Conservation (phyloP, 1,140 invertebrate species). For the Dendrolimus kikuchii region DNA sequence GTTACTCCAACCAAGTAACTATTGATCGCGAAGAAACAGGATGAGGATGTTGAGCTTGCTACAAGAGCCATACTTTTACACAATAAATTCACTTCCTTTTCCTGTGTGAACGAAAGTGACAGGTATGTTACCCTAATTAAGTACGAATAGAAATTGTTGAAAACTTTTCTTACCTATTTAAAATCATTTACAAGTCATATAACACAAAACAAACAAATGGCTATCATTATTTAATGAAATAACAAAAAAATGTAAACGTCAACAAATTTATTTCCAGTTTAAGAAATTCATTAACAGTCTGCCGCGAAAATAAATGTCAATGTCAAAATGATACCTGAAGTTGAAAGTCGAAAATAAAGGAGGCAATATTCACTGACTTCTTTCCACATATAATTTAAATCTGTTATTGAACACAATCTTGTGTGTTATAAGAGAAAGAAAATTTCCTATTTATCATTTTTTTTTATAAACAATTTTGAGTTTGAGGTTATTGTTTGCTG, state of each 20-base stretch:
- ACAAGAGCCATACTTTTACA: conserved; percentile 30
- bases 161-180: conserved; percentile 6
- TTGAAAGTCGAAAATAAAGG: too few relatives aligned
- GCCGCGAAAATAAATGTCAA: conserved; percentile 50
- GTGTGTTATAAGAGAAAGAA: too few relatives aligned
- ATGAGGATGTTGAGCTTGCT: conserved; percentile 47
- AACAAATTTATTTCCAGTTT: conserved; percentile 33
- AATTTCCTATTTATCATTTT: too few relatives aligned
- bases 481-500: too few relatives aligned
- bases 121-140: conserved; percentile 5
- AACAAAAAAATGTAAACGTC: conserved; percentile 33
- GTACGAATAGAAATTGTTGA: conserved; percentile 9
- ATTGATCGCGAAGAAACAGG: conserved; percentile 40
- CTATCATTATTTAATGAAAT: conserved; percentile 16
- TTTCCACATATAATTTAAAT: too few relatives aligned
- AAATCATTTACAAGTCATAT: neutral
- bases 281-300: conserved; percentile 24
- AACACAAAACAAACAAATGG: conserved; percentile 3
- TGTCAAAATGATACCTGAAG: neutral
- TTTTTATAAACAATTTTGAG: too few relatives aligned
- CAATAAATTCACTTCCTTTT: conserved; percentile 58
- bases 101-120: conserved; percentile 58
- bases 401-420: too few relatives aligned
- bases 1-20: conserved; percentile 7
- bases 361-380: too few relatives aligned